Conservation (phyloP, 2,113 vertebrate genomes). For the Oncorhynchus masou region DNA sequence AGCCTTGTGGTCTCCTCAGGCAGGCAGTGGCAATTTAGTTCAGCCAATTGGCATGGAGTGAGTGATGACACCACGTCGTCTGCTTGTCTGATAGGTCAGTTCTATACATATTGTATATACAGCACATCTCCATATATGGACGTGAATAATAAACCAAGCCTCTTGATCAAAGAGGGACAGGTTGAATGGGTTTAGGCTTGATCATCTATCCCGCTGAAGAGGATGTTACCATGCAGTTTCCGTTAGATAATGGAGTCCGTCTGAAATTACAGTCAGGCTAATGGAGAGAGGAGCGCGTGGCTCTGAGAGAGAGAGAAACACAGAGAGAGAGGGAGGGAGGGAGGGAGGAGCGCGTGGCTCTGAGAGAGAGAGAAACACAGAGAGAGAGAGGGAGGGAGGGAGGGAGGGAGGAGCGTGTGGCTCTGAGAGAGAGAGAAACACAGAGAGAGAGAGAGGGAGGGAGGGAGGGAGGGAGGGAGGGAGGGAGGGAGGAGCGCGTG, state of each 20-base stretch:
- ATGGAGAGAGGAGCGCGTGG: constrained; percentile 2
- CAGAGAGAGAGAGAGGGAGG: accelerated
- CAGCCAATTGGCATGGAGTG: not conserved
- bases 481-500: too few species aligned
- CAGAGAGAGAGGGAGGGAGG: too few species aligned
- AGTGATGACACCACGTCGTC: not conserved
- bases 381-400: too few species aligned
- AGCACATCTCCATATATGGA: too few species aligned
- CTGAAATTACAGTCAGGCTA: constrained; percentile 45
- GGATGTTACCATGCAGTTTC: constrained; percentile 42
- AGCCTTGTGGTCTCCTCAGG: not conserved
- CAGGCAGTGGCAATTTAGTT: not conserved
- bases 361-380: too few species aligned
- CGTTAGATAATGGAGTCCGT: constrained; percentile 48
- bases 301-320: not conserved
- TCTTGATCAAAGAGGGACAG: constrained; percentile 9
- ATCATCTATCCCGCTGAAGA: constrained; percentile 2
- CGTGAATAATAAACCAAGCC: too few species aligned
- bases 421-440: too few species aligned
- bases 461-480: too few species aligned
- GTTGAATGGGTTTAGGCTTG: not conserved
- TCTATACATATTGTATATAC: too few species aligned
- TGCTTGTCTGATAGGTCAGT: constrained; percentile 25
- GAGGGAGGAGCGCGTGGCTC: too few species aligned
- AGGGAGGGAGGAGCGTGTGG: accelerated